A percentile compares a stretch with the other conserved stretches of the same genome.
Evolutionary conservation across 2,888 invertebrate species (phyloP).

Genomic region (Salpingus planirostris): DNA sequence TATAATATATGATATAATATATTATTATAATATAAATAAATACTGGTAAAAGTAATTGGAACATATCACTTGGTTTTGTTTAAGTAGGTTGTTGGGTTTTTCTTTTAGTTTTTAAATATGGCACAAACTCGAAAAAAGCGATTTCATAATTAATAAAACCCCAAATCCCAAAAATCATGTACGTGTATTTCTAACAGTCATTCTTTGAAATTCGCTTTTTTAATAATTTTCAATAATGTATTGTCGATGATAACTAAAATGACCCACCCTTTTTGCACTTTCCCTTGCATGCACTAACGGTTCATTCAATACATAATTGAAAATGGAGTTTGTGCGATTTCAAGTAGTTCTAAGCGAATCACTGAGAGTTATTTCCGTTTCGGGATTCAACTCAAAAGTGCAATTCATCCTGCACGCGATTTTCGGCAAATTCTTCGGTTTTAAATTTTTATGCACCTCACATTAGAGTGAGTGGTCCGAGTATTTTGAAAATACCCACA

Average conservation of each 20-base stretch:
- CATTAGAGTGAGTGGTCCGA: slow-evolving; percentile 37
- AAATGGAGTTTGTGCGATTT: too few relatives aligned
- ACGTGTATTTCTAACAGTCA: too few relatives aligned
- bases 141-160: too few relatives aligned
- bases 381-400: slow-evolving; percentile 13
- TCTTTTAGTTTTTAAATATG: background rate
- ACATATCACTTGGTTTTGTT: background rate
- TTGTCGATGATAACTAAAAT: too few relatives aligned
- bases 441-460: slow-evolving; percentile 26
- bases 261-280: too few relatives aligned
- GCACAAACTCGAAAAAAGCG: background rate
- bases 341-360: slow-evolving; percentile 5
- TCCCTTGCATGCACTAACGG: too few relatives aligned
- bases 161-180: too few relatives aligned
- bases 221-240: too few relatives aligned
- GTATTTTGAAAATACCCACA: slow-evolving; percentile 38
- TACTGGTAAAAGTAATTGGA: background rate
- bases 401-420: too few relatives aligned
- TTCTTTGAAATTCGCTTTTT: too few relatives aligned
- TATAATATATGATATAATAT: background rate
- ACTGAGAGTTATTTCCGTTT: slow-evolving; percentile 16
- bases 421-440: slow-evolving; percentile 6
- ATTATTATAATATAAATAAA: background rate
- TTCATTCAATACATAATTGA: too few relatives aligned
- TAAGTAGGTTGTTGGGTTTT: background rate